A percentile compares a stretch with the other conserved stretches of the same genome.
Evolutionary conservation across 2,888 invertebrate species (phyloP).

Genomic region (Cosmorhoe ocellata): DNA sequence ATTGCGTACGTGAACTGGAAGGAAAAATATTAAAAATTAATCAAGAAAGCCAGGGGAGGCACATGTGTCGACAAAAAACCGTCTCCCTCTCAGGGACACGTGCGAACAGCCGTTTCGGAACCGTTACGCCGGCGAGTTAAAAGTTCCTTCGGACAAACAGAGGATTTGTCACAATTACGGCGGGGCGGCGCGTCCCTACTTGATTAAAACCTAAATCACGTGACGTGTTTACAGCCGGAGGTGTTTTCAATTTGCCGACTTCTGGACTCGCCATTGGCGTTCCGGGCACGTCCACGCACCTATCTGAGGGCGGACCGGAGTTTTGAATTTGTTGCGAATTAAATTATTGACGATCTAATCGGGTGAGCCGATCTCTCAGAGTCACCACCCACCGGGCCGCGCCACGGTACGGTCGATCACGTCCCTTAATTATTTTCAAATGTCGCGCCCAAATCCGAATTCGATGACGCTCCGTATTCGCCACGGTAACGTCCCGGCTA

Average conservation of each 20-base stretch:
- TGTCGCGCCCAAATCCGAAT: slow-evolving; percentile 61
- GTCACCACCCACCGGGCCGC: slow-evolving; percentile 37
- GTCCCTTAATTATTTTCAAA: slow-evolving; percentile 77
- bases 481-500: slow-evolving; percentile 62
- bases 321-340: slow-evolving; percentile 81
- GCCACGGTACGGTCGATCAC: slow-evolving; percentile 59
- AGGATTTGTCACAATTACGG: slow-evolving; percentile 83
- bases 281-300: slow-evolving; percentile 78
- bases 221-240: slow-evolving; percentile 83
- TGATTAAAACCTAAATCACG: slow-evolving; percentile 84
- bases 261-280: slow-evolving; percentile 75
- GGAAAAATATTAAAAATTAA: slow-evolving; percentile 83
- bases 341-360: slow-evolving; percentile 81
- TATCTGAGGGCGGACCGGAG: slow-evolving; percentile 72
- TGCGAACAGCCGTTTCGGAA: slow-evolving; percentile 76
- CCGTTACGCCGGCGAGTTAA: slow-evolving; percentile 75
- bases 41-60: slow-evolving; percentile 68
- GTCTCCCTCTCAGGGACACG: slow-evolving; percentile 73
- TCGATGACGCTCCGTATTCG: slow-evolving; percentile 58
- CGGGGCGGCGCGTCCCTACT: slow-evolving; percentile 78
- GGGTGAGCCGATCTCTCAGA: slow-evolving; percentile 57
- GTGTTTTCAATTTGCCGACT: slow-evolving; percentile 82
- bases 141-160: slow-evolving; percentile 82
- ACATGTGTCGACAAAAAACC: slow-evolving; percentile 81
- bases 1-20: slow-evolving; percentile 82